These are phyloP conservation scores for Parazoanthus atlanticus DNA, from an alignment of 92 coral and sea anemone species.

Conservation along the genomic window DNA sequence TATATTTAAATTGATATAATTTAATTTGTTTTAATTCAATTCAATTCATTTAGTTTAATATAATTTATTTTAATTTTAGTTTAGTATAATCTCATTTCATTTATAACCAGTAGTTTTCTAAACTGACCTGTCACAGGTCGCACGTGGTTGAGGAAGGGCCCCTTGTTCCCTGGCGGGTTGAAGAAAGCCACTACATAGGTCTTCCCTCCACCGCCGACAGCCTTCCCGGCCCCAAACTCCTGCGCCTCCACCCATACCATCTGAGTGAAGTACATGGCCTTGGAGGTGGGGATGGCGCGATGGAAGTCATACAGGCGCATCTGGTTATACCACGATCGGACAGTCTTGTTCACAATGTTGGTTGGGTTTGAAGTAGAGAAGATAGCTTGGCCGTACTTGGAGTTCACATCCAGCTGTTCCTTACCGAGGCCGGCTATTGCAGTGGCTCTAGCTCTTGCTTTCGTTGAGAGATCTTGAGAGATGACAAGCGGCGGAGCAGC, in stretches of 20 bases:
- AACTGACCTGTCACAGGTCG: constrained; percentile 88
- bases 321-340: constrained; percentile 90
- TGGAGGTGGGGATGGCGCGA: constrained; percentile 59
- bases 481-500: constrained; percentile 74
- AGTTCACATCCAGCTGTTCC: constrained; percentile 74
- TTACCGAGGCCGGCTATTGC: constrained; percentile 75
- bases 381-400: constrained; percentile 81
- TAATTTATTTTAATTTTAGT: too few relatives aligned
- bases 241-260: constrained; percentile 81
- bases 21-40: too few relatives aligned
- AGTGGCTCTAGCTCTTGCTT: constrained; percentile 84
- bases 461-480: constrained; percentile 74
- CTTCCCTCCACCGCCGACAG: constrained; percentile 65
- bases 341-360: constrained; percentile 57
- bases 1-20: too few relatives aligned
- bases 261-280: constrained; percentile 83
- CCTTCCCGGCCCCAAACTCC: constrained; percentile 85
- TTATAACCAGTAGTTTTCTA: too few relatives aligned
- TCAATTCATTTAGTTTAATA: too few relatives aligned
- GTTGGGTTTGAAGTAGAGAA: constrained; percentile 62
- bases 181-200: constrained; percentile 87
- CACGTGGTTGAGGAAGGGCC: constrained; percentile 58
- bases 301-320: constrained; percentile 84
- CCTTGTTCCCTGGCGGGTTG: constrained; percentile 73
- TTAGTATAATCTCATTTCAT: too few relatives aligned